A percentile compares a stretch with the other conserved stretches of the same genome.
These are phyloP conservation scores for Temnothorax curvispinosus DNA, from an alignment of 1,140 invertebrate species.

Conservation along the genomic window DNA sequence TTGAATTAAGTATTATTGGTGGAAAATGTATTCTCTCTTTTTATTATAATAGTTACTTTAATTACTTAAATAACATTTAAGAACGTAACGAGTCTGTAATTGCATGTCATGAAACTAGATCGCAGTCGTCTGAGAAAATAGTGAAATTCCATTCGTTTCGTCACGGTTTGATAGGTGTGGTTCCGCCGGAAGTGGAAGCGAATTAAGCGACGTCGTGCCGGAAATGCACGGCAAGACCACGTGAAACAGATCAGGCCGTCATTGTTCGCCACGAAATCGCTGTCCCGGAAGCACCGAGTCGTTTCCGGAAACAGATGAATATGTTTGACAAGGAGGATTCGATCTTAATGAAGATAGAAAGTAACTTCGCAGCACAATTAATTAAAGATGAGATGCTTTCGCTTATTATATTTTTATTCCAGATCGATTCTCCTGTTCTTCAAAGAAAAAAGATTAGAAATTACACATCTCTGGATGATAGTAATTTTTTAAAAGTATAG, in stretches of 20 bases:
- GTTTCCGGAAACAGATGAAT: slow-evolving; percentile 69
- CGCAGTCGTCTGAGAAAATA: slow-evolving; percentile 28
- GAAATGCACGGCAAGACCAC: slow-evolving; percentile 60
- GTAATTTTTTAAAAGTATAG: background rate
- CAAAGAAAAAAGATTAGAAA: background rate
- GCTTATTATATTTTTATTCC: slow-evolving; percentile 30
- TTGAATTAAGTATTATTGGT: background rate
- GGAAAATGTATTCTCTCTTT: background rate
- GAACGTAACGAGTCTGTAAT: slow-evolving; percentile 8
- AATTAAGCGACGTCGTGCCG: slow-evolving; percentile 69
- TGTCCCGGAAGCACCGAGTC: slow-evolving; percentile 48
- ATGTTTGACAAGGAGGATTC: slow-evolving; percentile 39
- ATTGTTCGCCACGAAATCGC: slow-evolving; percentile 71
- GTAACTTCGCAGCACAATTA: slow-evolving; percentile 26
- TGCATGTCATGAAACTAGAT: slow-evolving; percentile 22
- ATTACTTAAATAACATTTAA: background rate
- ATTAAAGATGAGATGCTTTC: slow-evolving; percentile 40
- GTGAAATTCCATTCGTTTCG: slow-evolving; percentile 58
- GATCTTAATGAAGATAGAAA: slow-evolving; percentile 56
- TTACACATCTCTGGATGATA: background rate
- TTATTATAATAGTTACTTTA: background rate
- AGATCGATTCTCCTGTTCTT: background rate
- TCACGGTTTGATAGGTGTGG: slow-evolving; percentile 64
- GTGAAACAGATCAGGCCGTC: slow-evolving; percentile 63
- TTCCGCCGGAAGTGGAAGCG: slow-evolving; percentile 72